phyloP scores from a whole-genome alignment of 2,797 vertebrate species.

The Anomalospiza imberbis region DNA sequence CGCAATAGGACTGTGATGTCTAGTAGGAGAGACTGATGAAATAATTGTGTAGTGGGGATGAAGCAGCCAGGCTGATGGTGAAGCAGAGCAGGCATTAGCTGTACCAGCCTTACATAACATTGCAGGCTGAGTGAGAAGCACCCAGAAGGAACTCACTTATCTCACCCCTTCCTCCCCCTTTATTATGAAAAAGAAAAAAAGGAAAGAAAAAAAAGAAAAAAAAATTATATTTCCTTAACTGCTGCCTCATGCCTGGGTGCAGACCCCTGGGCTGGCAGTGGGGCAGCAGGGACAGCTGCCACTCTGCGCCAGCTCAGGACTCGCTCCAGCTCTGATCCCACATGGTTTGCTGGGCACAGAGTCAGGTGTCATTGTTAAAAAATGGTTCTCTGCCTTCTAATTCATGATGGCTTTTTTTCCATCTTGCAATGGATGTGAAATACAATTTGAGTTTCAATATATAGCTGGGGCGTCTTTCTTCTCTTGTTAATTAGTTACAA shows the following conservation, averaged over 20 bases:
- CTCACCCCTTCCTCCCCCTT: slow-evolving; percentile 22
- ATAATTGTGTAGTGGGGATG: slow-evolving; percentile 40
- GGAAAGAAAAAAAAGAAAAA: no score
- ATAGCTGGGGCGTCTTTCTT: not conserved
- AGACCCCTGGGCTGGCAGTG: not conserved
- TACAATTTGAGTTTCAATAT: not conserved
- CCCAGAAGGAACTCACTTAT: slow-evolving; percentile 33
- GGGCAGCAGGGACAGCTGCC: not conserved
- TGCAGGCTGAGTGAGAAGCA: slow-evolving; percentile 53
- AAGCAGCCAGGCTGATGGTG: slow-evolving; percentile 21
- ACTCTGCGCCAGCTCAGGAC: not conserved
- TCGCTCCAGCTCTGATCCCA: not conserved
- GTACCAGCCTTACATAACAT: slow-evolving; percentile 56
- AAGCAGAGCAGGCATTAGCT: slow-evolving; percentile 50
- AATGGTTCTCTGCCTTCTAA: not conserved
- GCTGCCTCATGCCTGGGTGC: not conserved
- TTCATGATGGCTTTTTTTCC: not conserved
- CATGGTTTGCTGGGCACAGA: not conserved
- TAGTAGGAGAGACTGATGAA: slow-evolving; percentile 49
- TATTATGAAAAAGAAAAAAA: not conserved
- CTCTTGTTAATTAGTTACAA: not conserved
- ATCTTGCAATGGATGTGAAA: slow-evolving; percentile 7
- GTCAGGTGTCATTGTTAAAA: slow-evolving; percentile 9
- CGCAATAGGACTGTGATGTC: slow-evolving; percentile 9
- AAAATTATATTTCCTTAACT: not conserved